Conservation (phyloP, 1,140 invertebrate genomes). For the Mylabris phalerata region DNA sequence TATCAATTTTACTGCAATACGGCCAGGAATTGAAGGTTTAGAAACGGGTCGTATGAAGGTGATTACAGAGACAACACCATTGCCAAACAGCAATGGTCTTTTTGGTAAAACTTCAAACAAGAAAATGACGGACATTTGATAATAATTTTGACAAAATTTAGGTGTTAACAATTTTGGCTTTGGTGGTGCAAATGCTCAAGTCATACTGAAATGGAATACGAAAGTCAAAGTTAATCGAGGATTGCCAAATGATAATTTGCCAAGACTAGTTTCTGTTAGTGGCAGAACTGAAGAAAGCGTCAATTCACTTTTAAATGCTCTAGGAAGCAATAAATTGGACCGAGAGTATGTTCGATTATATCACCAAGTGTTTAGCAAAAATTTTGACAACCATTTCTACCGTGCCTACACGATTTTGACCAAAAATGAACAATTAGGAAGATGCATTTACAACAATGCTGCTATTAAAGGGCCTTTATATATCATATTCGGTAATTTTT, state of each 20-base stretch:
- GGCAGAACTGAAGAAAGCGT: slow-evolving; percentile 55
- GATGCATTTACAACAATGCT: too few species aligned
- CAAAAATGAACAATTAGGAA: too few species aligned
- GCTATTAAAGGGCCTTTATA: too few species aligned
- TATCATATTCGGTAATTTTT: too few species aligned
- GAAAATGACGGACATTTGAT: too few species aligned
- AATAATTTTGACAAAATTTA: too few species aligned
- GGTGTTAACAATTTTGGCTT: slow-evolving; percentile 58
- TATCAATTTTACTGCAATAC: slow-evolving; percentile 66
- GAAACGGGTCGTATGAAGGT: slow-evolving; percentile 62
- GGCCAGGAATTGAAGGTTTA: slow-evolving; percentile 66
- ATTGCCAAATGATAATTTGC: slow-evolving; percentile 45
- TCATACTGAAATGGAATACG: slow-evolving; percentile 52
- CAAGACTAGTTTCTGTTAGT: slow-evolving; percentile 54
- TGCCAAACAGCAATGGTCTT: slow-evolving; percentile 51
- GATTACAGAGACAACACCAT: slow-evolving; percentile 56
- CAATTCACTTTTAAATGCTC: too few species aligned
- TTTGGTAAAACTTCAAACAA: slow-evolving; percentile 33
- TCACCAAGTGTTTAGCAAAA: slow-evolving; percentile 46
- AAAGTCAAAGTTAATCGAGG: slow-evolving; percentile 47
- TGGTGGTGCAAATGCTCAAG: slow-evolving; percentile 59
- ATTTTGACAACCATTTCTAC: too few species aligned
- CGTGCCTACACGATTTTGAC: too few species aligned
- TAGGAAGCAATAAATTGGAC: slow-evolving; percentile 39
- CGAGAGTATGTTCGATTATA: slow-evolving; percentile 47